Percentiles rank a stretch among this genome's conserved stretches.
Conservation (phyloP, 2,113 vertebrate species). For the Callorhinus ursinus region DNA sequence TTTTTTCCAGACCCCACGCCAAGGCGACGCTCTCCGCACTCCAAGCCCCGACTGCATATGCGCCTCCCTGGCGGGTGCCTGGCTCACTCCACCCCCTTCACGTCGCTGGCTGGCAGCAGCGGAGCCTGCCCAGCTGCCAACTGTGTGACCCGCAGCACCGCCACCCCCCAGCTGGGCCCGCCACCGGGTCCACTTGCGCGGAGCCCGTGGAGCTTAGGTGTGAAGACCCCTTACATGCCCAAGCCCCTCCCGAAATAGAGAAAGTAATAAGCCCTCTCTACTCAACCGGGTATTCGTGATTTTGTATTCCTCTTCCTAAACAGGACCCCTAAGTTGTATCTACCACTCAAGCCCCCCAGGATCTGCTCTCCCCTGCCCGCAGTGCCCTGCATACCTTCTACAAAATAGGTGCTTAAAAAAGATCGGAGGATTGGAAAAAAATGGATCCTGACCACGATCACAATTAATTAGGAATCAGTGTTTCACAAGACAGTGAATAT, state of each 20-base stretch:
- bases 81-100: accelerated
- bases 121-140: neutral
- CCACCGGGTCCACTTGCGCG: neutral
- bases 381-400: neutral
- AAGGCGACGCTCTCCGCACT: accelerated
- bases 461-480: neutral
- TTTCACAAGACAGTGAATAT: neutral
- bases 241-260: neutral
- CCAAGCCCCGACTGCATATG: neutral
- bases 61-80: neutral
- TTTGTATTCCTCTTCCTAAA: neutral
- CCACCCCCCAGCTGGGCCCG: too few species aligned
- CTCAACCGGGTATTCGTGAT: too few species aligned
- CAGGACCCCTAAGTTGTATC: neutral
- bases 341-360: neutral
- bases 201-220: neutral
- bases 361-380: neutral
- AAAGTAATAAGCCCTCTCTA: neutral
- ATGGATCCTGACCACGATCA: neutral
- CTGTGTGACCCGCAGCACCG: too few species aligned
- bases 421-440: neutral
- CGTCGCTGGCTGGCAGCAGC: accelerated
- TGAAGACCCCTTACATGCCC: neutral
- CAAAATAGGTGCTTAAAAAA: neutral
- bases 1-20: neutral